Percentiles rank a stretch among this genome's conserved stretches.
phyloP scores from a whole-genome alignment of 1,140 invertebrate species.

The Orius laevigatus region DNA sequence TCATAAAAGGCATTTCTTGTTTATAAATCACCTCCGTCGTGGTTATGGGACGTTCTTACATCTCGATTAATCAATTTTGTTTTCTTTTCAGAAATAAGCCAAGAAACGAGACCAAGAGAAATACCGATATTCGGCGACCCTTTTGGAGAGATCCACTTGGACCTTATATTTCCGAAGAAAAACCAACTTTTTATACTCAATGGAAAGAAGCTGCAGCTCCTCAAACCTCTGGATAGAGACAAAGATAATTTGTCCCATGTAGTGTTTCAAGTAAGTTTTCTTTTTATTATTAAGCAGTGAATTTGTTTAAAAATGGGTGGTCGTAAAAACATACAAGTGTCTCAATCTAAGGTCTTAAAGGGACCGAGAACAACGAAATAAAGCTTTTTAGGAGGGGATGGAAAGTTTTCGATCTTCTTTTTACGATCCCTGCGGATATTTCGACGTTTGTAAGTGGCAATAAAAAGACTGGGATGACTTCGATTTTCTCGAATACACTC shows the following conservation, averaged over 20 bases:
- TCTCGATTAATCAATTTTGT: conserved; percentile 2
- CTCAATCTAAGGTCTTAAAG: not conserved
- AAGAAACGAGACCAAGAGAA: conserved; percentile 58
- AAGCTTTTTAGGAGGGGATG: not conserved
- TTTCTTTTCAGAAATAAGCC: conserved; percentile 52
- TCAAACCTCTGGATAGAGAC: conserved; percentile 69
- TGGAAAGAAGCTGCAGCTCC: conserved; percentile 62
- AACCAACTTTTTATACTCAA: conserved; percentile 58
- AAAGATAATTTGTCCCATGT: conserved; percentile 70
- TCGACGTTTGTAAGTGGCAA: too few species aligned
- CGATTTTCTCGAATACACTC: too few species aligned
- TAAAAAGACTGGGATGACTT: too few species aligned
- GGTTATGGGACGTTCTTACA: not conserved
- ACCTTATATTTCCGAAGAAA: conserved; percentile 58
- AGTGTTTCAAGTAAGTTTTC: conserved; percentile 56
- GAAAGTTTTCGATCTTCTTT: not conserved
- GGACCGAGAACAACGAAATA: not conserved
- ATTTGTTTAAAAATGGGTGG: too few species aligned
- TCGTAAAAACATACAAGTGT: not conserved
- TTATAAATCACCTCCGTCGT: not conserved
- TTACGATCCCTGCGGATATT: too few species aligned
- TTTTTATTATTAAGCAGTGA: too few species aligned
- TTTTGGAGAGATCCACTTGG: conserved; percentile 57
- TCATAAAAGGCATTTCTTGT: too few species aligned
- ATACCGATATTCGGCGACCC: conserved; percentile 69